Evolutionary conservation across 2,797 vertebrate species (phyloP).

Genomic region (Sylvilagus floridanus): DNA sequence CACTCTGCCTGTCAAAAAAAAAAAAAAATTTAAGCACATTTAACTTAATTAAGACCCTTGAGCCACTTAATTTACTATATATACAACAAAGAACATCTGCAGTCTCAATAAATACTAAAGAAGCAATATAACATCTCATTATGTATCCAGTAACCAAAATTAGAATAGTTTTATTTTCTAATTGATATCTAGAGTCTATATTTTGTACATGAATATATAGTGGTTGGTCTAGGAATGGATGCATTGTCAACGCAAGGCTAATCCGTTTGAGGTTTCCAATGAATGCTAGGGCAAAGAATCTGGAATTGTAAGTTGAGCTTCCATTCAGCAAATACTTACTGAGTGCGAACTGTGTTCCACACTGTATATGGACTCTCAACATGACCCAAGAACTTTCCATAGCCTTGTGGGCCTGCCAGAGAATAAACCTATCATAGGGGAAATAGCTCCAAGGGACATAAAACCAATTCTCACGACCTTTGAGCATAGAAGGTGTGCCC

Average conservation of each 20-base stretch:
- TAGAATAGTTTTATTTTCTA: too few relatives aligned
- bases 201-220: too few relatives aligned
- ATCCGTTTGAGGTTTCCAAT: background rate
- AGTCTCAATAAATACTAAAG: too few relatives aligned
- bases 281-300: background rate
- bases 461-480: background rate
- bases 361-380: background rate
- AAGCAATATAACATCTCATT: too few relatives aligned
- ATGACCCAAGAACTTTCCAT: background rate
- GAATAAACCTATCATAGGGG: background rate
- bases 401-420: background rate
- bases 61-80: too few relatives aligned
- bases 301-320: background rate
- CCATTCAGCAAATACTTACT: background rate
- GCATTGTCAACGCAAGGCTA: background rate
- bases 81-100: too few relatives aligned
- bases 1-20: too few relatives aligned
- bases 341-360: background rate
- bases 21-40: too few relatives aligned
- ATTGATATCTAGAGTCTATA: too few relatives aligned
- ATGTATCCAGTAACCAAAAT: too few relatives aligned
- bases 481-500: background rate
- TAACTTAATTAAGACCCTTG: too few relatives aligned
- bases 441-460: background rate
- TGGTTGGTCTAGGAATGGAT: background rate